These are phyloP conservation scores for Myripristis murdjan DNA, from an alignment of 2,797 vertebrate genomes.

Conservation along the genomic window DNA sequence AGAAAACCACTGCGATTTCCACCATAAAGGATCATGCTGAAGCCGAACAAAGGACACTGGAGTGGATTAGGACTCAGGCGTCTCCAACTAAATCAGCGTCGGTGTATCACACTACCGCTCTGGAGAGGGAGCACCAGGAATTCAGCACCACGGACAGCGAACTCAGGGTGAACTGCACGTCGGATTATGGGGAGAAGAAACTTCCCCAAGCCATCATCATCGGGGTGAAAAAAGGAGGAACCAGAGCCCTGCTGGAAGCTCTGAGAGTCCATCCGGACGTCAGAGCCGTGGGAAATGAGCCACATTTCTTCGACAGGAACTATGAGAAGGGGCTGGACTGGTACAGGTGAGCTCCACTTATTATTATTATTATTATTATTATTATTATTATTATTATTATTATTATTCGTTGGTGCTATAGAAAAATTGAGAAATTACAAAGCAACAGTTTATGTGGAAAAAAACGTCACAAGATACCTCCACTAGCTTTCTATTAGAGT, in stretches of 20 bases:
- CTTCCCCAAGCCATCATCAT: constrained; percentile 97
- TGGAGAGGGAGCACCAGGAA: constrained; percentile 87
- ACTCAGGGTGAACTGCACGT: constrained; percentile 88
- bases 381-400: neutral
- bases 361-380: neutral
- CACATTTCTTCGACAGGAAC: constrained; percentile 99
- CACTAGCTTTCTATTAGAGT: no score
- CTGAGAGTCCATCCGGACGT: constrained; percentile 97
- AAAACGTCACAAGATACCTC: no score
- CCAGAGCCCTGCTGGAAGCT: constrained; percentile 95
- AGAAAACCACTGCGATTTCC: constrained; percentile 61
- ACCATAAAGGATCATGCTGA: constrained; percentile 60
- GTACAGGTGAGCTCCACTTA: constrained; percentile 91
- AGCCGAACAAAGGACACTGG: constrained; percentile 79
- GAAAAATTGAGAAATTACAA: no score
- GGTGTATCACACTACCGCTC: constrained; percentile 76
- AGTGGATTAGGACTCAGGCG: constrained; percentile 85
- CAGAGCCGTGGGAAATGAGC: constrained; percentile 96
- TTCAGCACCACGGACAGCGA: constrained; percentile 92
- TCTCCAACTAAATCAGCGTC: constrained; percentile 84
- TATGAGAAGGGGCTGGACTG: constrained; percentile 97
- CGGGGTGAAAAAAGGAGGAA: constrained; percentile 98
- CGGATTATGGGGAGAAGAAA: constrained; percentile 95
- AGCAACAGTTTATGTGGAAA: no score
- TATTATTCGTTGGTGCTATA: no score